Evolutionary conservation across 2,113 vertebrate genomes (phyloP).

Genomic region (Lagopus muta): DNA sequence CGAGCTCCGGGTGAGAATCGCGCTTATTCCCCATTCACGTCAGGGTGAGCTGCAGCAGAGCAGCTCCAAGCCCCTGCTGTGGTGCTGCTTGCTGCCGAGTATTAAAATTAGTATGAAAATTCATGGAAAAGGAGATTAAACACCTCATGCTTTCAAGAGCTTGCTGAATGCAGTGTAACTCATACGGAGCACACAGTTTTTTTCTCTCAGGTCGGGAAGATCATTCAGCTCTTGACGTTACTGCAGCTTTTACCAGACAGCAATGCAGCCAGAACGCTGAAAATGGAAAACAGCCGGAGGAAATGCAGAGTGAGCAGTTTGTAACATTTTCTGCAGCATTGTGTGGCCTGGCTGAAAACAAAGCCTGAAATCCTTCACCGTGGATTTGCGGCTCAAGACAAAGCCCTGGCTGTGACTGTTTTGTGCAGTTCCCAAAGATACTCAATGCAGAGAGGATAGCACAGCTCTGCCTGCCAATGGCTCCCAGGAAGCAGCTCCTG

Average conservation of each 20-base stretch:
- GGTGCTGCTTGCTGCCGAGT: neutral
- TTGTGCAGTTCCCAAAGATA: neutral
- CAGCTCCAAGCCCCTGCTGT: too few species aligned
- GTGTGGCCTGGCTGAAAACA: neutral
- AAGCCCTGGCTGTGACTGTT: neutral
- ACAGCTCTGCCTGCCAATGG: accelerated
- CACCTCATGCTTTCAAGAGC: neutral
- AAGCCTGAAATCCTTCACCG: neutral
- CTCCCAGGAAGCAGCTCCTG: neutral
- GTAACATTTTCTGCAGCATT: neutral
- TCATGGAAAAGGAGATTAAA: neutral
- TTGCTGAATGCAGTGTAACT: accelerated
- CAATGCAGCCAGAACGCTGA: neutral
- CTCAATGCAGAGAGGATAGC: neutral
- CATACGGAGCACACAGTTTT: neutral
- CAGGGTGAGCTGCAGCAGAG: neutral
- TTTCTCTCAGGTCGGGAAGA: neutral
- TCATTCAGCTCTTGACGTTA: neutral
- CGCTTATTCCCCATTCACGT: neutral
- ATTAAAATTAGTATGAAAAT: too few species aligned
- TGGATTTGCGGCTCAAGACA: neutral
- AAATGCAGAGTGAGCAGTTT: neutral
- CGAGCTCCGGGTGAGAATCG: accelerated
- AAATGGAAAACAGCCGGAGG: neutral
- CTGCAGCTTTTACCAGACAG: accelerated